Evolutionary conservation across 2,113 vertebrate species (phyloP), one percentile per base, ranked within the genome.

Genomic region (Paracanthobrama guichenoti): DNA sequence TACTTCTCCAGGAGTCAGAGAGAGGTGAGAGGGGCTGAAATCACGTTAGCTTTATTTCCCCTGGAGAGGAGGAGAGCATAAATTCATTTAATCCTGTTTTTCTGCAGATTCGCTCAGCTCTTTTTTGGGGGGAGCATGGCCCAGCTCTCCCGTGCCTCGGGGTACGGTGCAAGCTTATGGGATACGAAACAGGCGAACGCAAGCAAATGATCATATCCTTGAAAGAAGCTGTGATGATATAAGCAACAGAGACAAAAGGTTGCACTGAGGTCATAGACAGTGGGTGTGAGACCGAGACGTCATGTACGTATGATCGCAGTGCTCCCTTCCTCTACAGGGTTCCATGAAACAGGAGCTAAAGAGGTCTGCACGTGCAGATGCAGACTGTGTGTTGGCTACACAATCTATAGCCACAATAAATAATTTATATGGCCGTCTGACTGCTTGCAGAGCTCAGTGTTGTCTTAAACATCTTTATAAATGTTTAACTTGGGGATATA

Each of bases 1-100:
- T 94, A 92, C 90, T 94, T 95, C 92, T 88, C 90, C 86, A 88
- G 90, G 93, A 95, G 94, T 94, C 94, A 95, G 88, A 6, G 86
- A 93, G 92, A 94, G 94, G 94, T 94, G 94, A 95, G 91, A 92
- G 90, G 91, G 92, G 91, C 91, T 93, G 92, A 93, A 94, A 94
- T 93, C 90, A 93, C 89, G 94, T 94, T 95, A 93, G 91, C 89
- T 92, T 93, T 92, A 93, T 92, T 89, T 86, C 76, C 89, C 85
- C 88, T 83, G 62, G 79, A 86, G 89, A 91, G 88, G 89, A 88
- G 89, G 87, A 87, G 92, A 91, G 90, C 92, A 94, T 94, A 92
- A 92, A 94, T 94, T 94, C 91, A 92, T 93, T 92, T 94, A 94
- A 95, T 94, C 93, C 92, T 91, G 92, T 94, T 94, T 94, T 94